Conservation (phyloP, 2,113 vertebrate genomes). For the Percina caprodes region DNA sequence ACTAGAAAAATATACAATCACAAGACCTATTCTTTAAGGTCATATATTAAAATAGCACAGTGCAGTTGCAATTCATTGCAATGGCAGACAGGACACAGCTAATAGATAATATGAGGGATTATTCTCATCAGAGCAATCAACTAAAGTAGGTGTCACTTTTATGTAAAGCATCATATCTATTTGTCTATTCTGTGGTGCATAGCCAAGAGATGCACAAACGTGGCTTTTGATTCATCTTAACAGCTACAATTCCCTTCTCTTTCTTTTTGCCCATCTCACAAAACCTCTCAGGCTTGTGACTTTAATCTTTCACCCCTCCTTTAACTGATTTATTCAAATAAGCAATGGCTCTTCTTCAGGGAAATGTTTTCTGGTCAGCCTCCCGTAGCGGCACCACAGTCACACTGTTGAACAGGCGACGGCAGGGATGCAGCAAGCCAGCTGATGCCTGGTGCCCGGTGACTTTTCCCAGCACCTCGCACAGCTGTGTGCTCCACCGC, state of each 20-base stretch:
- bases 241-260: background rate
- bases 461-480: slow-evolving; percentile 45
- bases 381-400: background rate
- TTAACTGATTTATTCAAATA: slow-evolving; percentile 14
- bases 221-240: slow-evolving; percentile 1
- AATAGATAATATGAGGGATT: background rate
- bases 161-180: slow-evolving; percentile 12
- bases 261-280: background rate
- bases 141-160: slow-evolving; percentile 11
- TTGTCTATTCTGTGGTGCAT: background rate
- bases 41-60: background rate
- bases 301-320: background rate
- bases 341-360: slow-evolving; percentile 7
- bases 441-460: slow-evolving; percentile 28
- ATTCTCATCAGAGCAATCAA: slow-evolving; percentile 1
- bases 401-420: background rate
- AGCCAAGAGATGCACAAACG: background rate
- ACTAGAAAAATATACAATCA: background rate
- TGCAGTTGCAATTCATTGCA: background rate
- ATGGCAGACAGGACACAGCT: background rate
- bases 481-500: slow-evolving; percentile 38
- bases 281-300: slow-evolving; percentile 14
- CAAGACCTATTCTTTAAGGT: background rate
- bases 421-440: background rate
- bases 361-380: slow-evolving; percentile 27